These are phyloP conservation scores for Pseudopleuronectes americanus DNA, from an alignment of 2,797 vertebrate species.

Conservation along the genomic window DNA sequence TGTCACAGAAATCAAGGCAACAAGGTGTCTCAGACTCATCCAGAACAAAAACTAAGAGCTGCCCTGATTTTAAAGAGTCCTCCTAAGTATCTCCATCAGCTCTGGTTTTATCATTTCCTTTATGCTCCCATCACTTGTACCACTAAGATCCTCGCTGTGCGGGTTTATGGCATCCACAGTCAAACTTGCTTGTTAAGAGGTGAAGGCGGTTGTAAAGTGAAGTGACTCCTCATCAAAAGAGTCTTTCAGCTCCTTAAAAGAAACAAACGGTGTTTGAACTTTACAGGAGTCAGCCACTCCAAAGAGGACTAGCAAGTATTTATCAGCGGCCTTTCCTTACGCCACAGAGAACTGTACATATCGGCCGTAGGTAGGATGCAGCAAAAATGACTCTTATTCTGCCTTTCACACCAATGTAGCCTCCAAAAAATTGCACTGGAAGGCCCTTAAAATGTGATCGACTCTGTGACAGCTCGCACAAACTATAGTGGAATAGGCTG, in stretches of 20 bases:
- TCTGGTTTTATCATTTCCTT: conserved; percentile 17
- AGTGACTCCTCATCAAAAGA: conserved; percentile 39
- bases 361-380: background rate
- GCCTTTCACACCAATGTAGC: background rate
- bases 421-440: conserved; percentile 6
- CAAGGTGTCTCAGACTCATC: background rate
- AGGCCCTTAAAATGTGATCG: conserved; percentile 20
- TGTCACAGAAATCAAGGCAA: background rate
- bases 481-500: conserved; percentile 1
- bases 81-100: conserved; percentile 11
- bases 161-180: conserved; percentile 22
- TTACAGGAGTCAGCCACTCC: conserved; percentile 32
- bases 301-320: conserved; percentile 35
- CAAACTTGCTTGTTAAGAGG: conserved; percentile 36
- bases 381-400: background rate
- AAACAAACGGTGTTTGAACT: conserved; percentile 49
- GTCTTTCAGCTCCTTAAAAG: conserved; percentile 39
- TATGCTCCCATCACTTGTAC: background rate
- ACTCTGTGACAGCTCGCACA: conserved; percentile 3
- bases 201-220: conserved; percentile 15
- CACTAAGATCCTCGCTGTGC: conserved; percentile 14
- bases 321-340: conserved; percentile 6
- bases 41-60: background rate
- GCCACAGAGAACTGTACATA: background rate
- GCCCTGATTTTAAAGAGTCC: conserved; percentile 10